phyloP scores from a whole-genome alignment of 37 sponge, comb jelly and placozoan genomes.

The Bolinopsis microptera region DNA sequence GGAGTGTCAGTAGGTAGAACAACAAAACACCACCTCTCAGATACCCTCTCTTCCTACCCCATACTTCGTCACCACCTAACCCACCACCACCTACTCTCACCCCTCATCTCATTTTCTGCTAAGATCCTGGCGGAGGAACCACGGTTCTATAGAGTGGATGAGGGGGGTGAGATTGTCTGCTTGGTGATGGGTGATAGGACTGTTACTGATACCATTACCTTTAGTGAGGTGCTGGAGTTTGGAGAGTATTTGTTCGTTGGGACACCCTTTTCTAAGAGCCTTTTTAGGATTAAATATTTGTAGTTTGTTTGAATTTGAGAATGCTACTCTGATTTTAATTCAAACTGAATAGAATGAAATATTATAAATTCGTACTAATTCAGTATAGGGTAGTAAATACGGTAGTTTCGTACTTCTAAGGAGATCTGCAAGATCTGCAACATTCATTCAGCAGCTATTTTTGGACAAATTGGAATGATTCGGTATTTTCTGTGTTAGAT shows the following conservation, averaged over 20 bases:
- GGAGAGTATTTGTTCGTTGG: not conserved
- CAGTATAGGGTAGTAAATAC: too few relatives aligned
- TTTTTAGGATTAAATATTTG: not conserved
- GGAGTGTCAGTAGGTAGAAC: conserved; percentile 49
- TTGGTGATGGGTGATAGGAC: not conserved
- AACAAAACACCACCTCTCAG: not conserved
- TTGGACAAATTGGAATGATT: too few relatives aligned
- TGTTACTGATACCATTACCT: not conserved
- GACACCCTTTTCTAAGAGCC: conserved; percentile 10
- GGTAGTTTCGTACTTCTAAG: too few relatives aligned
- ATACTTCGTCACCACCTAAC: not conserved
- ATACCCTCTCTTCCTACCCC: not conserved
- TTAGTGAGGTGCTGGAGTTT: not conserved
- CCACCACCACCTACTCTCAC: not conserved
- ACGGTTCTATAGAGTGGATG: conserved; percentile 20
- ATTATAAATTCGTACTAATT: not conserved
- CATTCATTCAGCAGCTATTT: too few relatives aligned
- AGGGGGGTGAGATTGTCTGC: not conserved
- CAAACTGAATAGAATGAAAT: not conserved
- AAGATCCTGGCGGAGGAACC: not conserved
- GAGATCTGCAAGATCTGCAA: too few relatives aligned
- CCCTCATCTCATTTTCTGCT: not conserved
- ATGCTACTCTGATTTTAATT: too few relatives aligned
- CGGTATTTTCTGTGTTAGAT: too few relatives aligned
- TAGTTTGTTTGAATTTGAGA: not conserved